Evolutionary conservation across 2,797 vertebrate species (phyloP).

Genomic region (Rhinichthys osculus): DNA sequence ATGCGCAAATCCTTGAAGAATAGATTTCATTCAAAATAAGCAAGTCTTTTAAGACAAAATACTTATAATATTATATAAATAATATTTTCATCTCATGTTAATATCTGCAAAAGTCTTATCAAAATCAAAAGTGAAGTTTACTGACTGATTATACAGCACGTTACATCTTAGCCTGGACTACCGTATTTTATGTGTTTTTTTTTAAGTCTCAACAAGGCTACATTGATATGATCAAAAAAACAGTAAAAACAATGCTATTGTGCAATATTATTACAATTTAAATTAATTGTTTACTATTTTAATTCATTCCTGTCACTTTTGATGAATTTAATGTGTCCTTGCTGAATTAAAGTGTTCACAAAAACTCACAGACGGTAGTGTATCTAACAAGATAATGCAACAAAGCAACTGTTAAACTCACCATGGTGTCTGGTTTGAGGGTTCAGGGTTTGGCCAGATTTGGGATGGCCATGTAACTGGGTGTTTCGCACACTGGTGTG

Average conservation of each 20-base stretch:
- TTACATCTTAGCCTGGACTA: neutral
- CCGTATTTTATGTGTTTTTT: neutral
- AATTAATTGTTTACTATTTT: neutral
- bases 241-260: neutral
- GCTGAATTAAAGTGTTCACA: too few relatives aligned
- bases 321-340: neutral
- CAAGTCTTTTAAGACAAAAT: neutral
- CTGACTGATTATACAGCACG: neutral
- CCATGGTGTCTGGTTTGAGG: constrained; percentile 72
- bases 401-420: constrained; percentile 63
- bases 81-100: neutral
- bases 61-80: neutral
- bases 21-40: neutral
- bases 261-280: neutral
- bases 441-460: constrained; percentile 45
- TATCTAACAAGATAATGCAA: neutral
- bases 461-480: constrained; percentile 70
- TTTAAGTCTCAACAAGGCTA: neutral
- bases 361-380: neutral
- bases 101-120: neutral
- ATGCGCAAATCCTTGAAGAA: constrained; percentile 72
- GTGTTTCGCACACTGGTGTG: constrained; percentile 86
- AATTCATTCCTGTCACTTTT: neutral
- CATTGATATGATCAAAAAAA: neutral
- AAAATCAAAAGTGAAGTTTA: neutral